phyloP scores from a whole-genome alignment of 30 jellyfish, hydroid and myxozoan species.

The Clytia hemisphaerica region DNA sequence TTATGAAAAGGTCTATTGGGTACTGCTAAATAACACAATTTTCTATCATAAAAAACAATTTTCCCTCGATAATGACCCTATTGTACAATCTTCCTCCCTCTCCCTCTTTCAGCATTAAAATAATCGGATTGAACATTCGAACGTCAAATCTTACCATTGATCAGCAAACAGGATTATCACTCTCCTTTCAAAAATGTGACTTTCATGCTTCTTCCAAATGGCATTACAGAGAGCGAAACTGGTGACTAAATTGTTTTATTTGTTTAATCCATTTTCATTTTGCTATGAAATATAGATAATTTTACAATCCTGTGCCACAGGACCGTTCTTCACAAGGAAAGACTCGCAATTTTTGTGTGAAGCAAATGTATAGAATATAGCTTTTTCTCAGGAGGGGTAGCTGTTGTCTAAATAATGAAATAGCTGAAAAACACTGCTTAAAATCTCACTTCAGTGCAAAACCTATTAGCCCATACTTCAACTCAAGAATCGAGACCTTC shows the following conservation, averaged over 20 bases:
- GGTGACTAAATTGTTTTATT: constrained; percentile 30
- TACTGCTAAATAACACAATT: too few relatives aligned
- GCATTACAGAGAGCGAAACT: constrained; percentile 67
- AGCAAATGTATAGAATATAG: background rate
- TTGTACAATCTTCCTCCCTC: background rate
- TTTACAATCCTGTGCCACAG: too few relatives aligned
- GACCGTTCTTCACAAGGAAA: too few relatives aligned
- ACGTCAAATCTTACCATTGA: constrained; percentile 67
- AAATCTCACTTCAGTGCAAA: too few relatives aligned
- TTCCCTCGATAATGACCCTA: background rate
- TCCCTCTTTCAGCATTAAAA: constrained; percentile 27
- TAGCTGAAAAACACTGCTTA: too few relatives aligned
- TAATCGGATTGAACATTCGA: constrained; percentile 56
- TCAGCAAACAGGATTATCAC: constrained; percentile 55
- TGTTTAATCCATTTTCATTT: background rate
- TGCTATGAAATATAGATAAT: background rate
- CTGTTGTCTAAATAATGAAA: too few relatives aligned
- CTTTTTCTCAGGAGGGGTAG: too few relatives aligned
- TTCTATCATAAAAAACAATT: too few relatives aligned
- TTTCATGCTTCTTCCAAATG: constrained; percentile 57
- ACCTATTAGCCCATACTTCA: too few relatives aligned
- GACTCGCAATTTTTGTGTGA: background rate
- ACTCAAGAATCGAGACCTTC: too few relatives aligned
- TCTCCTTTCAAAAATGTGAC: constrained; percentile 60
- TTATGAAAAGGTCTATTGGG: too few relatives aligned